Evolutionary conservation across 1,140 invertebrate genomes (phyloP).

Genomic region (Aethina tumida): DNA sequence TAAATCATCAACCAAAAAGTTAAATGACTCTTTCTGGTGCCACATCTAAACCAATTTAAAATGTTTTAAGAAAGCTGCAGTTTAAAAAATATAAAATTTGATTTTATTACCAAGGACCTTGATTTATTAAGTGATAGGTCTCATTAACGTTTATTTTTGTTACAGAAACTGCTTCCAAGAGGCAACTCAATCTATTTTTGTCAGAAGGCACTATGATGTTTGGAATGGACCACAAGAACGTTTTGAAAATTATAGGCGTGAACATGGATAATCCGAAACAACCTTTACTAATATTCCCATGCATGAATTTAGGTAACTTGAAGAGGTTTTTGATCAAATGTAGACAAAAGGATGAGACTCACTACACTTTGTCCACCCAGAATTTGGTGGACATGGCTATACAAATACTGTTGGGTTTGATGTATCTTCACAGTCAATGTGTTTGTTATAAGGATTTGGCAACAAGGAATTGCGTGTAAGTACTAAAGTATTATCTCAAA

Average conservation of each 20-base stretch:
- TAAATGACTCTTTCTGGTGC: too few relatives aligned
- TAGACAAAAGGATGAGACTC: constrained; percentile 43
- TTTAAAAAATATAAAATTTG: constrained; percentile 10
- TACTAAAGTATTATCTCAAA: constrained; percentile 28
- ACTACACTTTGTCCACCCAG: constrained; percentile 60
- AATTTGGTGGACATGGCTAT: constrained; percentile 85
- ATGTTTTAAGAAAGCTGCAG: too few relatives aligned
- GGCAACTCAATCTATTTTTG: constrained; percentile 71
- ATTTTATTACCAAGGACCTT: constrained; percentile 8
- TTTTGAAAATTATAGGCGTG: constrained; percentile 70
- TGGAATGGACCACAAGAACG: constrained; percentile 71
- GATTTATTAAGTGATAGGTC: too few relatives aligned
- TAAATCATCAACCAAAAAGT: too few relatives aligned
- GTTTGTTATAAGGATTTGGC: constrained; percentile 87
- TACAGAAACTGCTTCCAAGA: constrained; percentile 70
- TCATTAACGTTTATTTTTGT: constrained; percentile 29
- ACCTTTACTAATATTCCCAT: constrained; percentile 74
- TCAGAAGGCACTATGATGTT: constrained; percentile 77
- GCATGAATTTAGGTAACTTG: constrained; percentile 71
- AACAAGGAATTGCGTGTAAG: constrained; percentile 81
- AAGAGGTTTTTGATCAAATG: constrained; percentile 69
- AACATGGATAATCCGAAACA: constrained; percentile 63
- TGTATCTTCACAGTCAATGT: constrained; percentile 81
- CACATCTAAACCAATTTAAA: too few relatives aligned
- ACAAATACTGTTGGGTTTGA: constrained; percentile 75